A percentile compares a stretch with the other conserved stretches of the same genome.
Evolutionary conservation across 2,113 vertebrate genomes (phyloP).

Genomic region (Zingel zingel): DNA sequence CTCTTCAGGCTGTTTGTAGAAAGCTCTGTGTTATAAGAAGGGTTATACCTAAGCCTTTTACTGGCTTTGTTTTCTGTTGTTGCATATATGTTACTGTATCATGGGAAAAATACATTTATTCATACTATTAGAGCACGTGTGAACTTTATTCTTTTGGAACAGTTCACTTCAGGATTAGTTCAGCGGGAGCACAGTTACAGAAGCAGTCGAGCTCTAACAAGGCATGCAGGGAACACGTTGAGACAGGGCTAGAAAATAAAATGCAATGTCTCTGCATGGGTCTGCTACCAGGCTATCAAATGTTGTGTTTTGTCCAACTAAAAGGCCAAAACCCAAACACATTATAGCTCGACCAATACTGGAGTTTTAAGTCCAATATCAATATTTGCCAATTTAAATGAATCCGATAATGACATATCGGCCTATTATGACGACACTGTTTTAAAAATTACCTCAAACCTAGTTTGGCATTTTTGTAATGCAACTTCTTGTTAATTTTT

Average conservation of each 20-base stretch:
- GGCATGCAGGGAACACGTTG: neutral
- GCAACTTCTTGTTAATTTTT: too few species aligned
- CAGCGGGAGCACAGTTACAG: neutral
- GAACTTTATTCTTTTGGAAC: constrained; percentile 27
- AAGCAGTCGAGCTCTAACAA: neutral
- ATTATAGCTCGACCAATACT: neutral
- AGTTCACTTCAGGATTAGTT: constrained; percentile 34
- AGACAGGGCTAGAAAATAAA: constrained; percentile 11
- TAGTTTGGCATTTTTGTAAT: neutral
- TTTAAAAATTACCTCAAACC: neutral
- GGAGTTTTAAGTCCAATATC: neutral
- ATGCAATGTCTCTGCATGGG: neutral
- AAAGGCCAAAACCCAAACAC: neutral
- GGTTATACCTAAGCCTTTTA: constrained; percentile 15
- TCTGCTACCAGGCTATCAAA: neutral
- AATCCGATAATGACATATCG: neutral
- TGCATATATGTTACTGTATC: neutral
- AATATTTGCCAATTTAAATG: neutral
- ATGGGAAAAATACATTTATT: constrained; percentile 16
- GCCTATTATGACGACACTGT: neutral
- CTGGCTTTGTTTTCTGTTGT: constrained; percentile 1
- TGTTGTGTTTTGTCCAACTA: neutral
- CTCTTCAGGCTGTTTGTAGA: neutral
- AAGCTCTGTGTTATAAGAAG: constrained; percentile 1
- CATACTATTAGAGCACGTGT: constrained; percentile 1